Percentiles rank a stretch among this genome's conserved stretches.
Evolutionary conservation across 1,140 invertebrate species (phyloP).

Genomic region (Drosophila sp.): DNA sequence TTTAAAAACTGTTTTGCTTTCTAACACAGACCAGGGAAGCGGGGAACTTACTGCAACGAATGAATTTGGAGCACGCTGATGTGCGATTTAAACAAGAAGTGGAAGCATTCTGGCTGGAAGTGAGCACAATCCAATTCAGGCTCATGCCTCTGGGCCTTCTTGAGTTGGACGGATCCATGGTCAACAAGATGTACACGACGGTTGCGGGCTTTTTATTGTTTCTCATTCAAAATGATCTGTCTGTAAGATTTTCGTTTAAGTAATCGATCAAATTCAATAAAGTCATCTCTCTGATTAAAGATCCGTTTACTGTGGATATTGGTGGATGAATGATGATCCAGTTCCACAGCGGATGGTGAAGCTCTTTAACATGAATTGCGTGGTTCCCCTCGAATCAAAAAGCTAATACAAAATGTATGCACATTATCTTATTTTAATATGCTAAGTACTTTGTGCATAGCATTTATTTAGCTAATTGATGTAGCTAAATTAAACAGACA

Average conservation of each 20-base stretch:
- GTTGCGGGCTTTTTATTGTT: slow-evolving; percentile 7
- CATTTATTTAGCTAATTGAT: too few species aligned
- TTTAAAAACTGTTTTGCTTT: neutral
- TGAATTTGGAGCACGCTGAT: slow-evolving; percentile 11
- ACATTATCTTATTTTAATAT: neutral
- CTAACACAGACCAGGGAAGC: neutral
- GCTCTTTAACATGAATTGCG: too few species aligned
- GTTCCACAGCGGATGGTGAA: too few species aligned
- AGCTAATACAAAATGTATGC: neutral
- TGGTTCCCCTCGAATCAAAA: neutral
- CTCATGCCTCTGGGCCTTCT: slow-evolving; percentile 3
- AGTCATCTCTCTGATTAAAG: neutral
- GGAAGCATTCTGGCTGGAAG: slow-evolving; percentile 2
- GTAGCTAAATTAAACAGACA: slow-evolving; percentile 23
- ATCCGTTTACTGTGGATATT: neutral
- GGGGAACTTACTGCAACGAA: slow-evolving; percentile 4
- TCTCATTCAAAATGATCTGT: slow-evolving; percentile 10
- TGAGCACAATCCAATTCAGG: neutral
- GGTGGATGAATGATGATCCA: neutral
- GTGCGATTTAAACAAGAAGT: slow-evolving; percentile 9
- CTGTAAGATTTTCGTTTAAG: slow-evolving; percentile 8
- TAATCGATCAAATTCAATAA: neutral
- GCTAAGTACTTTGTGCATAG: neutral
- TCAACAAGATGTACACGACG: slow-evolving; percentile 10
- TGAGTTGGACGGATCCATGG: slow-evolving; percentile 5